These are phyloP conservation scores for Engystomops pustulosus DNA, from an alignment of 2,113 vertebrate genomes.

Conservation along the genomic window DNA sequence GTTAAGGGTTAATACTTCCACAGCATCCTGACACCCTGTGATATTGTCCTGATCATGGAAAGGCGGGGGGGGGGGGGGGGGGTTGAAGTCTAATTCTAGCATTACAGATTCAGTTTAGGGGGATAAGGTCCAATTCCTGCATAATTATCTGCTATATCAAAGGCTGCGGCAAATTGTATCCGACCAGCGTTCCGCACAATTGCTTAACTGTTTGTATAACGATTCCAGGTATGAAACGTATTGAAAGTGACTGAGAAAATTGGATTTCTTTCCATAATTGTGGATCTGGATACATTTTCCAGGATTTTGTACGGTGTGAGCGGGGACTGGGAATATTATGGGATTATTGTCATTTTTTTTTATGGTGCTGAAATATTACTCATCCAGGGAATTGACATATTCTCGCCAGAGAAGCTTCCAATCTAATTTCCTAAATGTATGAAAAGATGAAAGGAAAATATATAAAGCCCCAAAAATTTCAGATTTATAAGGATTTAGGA, in stretches of 20 bases:
- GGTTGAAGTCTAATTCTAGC: slow-evolving; percentile 32
- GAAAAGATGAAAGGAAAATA: too few relatives aligned
- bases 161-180: slow-evolving; percentile 13
- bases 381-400: background rate
- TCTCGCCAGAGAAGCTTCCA: background rate
- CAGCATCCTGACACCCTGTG: background rate
- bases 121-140: slow-evolving; percentile 39
- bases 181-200: background rate
- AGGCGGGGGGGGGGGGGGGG: background rate
- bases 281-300: background rate
- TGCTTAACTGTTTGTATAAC: background rate
- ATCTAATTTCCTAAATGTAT: background rate
- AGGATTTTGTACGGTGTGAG: background rate
- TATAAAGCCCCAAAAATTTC: too few relatives aligned
- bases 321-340: background rate
- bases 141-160: slow-evolving; percentile 12
- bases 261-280: slow-evolving; percentile 2
- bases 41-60: background rate
- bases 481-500: too few relatives aligned
- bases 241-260: slow-evolving; percentile 5
- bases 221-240: background rate
- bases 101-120: slow-evolving; percentile 13
- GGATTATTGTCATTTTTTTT: background rate
- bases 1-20: background rate
- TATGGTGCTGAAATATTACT: background rate